Conservation (phyloP, 53 echinoderm and acorn worm genomes). For the Glandiceps talaboti region DNA sequence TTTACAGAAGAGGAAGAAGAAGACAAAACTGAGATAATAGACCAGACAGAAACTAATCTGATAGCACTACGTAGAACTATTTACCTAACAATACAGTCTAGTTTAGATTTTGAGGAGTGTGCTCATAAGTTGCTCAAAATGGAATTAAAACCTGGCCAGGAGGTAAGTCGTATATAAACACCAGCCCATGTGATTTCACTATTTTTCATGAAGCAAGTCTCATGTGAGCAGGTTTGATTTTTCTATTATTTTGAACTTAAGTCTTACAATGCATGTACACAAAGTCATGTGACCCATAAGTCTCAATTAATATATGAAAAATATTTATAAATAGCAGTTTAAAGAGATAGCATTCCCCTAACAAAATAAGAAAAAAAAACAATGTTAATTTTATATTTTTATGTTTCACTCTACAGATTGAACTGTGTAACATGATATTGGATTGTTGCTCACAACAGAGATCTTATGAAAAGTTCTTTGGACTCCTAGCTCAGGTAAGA, state of each 20-base stretch:
- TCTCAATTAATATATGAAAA: too few relatives aligned
- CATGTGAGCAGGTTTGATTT: too few relatives aligned
- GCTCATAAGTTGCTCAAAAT: slow-evolving; percentile 93
- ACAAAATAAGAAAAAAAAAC: too few relatives aligned
- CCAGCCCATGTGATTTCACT: too few relatives aligned
- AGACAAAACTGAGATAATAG: slow-evolving; percentile 71
- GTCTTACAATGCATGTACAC: too few relatives aligned
- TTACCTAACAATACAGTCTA: slow-evolving; percentile 96
- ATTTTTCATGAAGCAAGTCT: too few relatives aligned
- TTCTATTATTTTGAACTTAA: too few relatives aligned
- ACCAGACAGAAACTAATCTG: slow-evolving; percentile 89
- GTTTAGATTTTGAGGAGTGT: slow-evolving; percentile 98
- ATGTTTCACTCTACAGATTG: slow-evolving; percentile 38
- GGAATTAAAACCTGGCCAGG: slow-evolving; percentile 97
- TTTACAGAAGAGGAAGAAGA: slow-evolving; percentile 11
- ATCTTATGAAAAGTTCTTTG: slow-evolving; percentile 97
- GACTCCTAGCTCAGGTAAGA: slow-evolving; percentile 80
- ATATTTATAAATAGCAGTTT: too few relatives aligned
- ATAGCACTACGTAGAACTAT: slow-evolving; percentile 78
- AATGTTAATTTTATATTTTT: too few relatives aligned
- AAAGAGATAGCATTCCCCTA: too few relatives aligned
- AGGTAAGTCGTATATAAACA: slow-evolving; percentile 33
- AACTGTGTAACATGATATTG: slow-evolving; percentile 87
- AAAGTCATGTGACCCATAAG: too few relatives aligned
- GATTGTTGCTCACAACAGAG: slow-evolving; percentile 98